Evolutionary conservation across 2,113 vertebrate species (phyloP).

Genomic region (Myodes glareolus): DNA sequence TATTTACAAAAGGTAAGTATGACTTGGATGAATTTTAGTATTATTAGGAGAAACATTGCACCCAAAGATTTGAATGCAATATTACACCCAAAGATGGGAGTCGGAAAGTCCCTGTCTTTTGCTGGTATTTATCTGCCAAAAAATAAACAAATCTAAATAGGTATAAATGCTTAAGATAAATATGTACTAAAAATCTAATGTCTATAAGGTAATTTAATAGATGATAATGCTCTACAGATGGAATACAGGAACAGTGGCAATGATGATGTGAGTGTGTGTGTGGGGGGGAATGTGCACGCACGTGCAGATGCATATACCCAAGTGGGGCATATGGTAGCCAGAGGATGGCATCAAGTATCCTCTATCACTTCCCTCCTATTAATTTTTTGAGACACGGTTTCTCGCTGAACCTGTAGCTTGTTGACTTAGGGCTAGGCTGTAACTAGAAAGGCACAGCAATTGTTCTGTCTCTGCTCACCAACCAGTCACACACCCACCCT

Average conservation of each 20-base stretch:
- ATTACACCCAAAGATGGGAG: neutral
- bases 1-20: slow-evolving; percentile 16
- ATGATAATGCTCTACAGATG: neutral
- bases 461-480: neutral
- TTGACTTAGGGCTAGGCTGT: neutral
- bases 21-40: slow-evolving; percentile 37
- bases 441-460: neutral
- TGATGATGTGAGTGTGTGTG: neutral
- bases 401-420: neutral
- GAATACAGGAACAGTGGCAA: neutral
- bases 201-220: neutral
- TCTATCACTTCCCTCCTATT: neutral
- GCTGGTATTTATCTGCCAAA: neutral
- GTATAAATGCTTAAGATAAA: neutral
- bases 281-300: neutral
- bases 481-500: neutral
- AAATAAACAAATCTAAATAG: neutral
- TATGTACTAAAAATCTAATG: neutral
- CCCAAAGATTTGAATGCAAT: neutral
- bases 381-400: neutral
- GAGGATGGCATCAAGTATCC: no score
- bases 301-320: neutral
- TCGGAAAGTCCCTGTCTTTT: neutral
- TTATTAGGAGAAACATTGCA: neutral
- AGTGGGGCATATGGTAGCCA: neutral